A percentile compares a stretch with the other conserved stretches of the same genome.
Evolutionary conservation across 2,797 vertebrate species (phyloP).

Genomic region (Enteromius afrohamiltoni): DNA sequence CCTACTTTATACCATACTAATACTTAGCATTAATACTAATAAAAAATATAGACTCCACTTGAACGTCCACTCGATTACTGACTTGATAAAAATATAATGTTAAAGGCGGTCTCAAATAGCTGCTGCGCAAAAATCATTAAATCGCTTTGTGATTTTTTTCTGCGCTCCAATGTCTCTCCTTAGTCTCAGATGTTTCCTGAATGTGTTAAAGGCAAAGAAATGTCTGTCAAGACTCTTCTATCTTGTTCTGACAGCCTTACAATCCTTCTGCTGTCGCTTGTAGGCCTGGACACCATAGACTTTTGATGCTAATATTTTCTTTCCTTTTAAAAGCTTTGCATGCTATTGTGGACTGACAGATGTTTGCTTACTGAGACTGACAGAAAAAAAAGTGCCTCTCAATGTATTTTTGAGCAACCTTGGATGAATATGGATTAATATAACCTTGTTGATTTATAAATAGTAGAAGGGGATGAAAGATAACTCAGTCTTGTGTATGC

Average conservation of each 20-base stretch:
- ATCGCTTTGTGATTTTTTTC: not conserved
- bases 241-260: conserved; percentile 41
- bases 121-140: not conserved
- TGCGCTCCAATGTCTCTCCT: not conserved
- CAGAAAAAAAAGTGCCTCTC: not conserved
- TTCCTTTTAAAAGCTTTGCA: conserved; percentile 11
- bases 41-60: too few relatives aligned
- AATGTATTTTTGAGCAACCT: not conserved
- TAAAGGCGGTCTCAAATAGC: not conserved
- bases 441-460: not conserved
- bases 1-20: not conserved
- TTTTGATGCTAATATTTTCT: conserved; percentile 29
- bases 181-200: conserved; percentile 16
- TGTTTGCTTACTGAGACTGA: conserved; percentile 27
- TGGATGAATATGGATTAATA: too few relatives aligned
- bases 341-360: conserved; percentile 41
- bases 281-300: conserved; percentile 21
- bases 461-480: not conserved
- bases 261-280: conserved; percentile 23
- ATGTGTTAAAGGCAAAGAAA: conserved; percentile 29
- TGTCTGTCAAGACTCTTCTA: conserved; percentile 20
- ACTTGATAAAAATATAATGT: not conserved
- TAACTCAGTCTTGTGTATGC: not conserved
- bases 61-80: not conserved
- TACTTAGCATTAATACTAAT: not conserved